Conservation (phyloP, 1,140 invertebrate genomes). For the Tetraneura akinire region DNA sequence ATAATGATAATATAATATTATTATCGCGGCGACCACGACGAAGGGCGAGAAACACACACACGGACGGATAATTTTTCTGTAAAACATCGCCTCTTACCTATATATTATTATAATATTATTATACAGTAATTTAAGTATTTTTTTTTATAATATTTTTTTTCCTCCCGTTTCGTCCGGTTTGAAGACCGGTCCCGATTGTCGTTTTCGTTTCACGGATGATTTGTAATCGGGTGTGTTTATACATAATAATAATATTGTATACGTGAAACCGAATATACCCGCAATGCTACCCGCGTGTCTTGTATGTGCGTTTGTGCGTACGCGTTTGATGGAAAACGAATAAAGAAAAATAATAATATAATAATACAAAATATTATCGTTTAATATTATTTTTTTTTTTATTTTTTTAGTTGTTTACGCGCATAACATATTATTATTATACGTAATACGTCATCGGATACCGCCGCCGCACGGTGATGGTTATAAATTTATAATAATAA, state of each 20-base stretch:
- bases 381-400: background rate
- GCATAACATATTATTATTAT: background rate
- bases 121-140: constrained; percentile 36
- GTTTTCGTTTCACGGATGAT: constrained; percentile 50
- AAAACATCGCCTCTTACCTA: no score
- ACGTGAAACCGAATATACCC: constrained; percentile 35
- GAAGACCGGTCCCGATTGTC: constrained; percentile 49
- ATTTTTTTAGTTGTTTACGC: background rate
- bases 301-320: background rate
- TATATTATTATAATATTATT: background rate
- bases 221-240: constrained; percentile 38
- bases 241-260: no score
- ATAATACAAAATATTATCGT: background rate
- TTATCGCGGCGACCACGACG: background rate
- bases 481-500: no score
- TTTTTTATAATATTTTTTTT: background rate
- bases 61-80: background rate
- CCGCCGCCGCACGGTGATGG: no score
- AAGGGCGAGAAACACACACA: constrained; percentile 31
- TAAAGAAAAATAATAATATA: background rate
- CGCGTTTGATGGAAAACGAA: constrained; percentile 36
- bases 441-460: background rate
- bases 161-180: constrained; percentile 17
- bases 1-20: constrained; percentile 31
- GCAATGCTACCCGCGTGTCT: no score